Evolutionary conservation across 64 coral and sea anemone genomes (phyloP).

Genomic region (Catalaphyllia jardinei): DNA sequence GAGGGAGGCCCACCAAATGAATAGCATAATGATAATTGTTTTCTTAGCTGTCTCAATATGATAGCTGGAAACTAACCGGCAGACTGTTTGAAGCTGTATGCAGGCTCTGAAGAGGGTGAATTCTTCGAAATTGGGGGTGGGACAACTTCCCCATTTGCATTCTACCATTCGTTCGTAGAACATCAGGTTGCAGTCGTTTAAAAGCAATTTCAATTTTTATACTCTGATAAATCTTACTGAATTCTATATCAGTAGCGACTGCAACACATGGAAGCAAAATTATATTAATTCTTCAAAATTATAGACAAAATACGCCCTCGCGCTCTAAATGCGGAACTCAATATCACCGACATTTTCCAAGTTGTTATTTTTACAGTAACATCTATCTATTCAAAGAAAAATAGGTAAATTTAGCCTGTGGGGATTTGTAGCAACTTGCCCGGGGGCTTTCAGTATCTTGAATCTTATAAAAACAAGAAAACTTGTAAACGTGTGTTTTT

Average conservation of each 20-base stretch:
- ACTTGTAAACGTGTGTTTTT: not conserved
- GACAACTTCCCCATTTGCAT: too few relatives aligned
- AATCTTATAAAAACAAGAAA: conserved; percentile 29
- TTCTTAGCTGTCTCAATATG: too few relatives aligned
- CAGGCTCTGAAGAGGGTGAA: too few relatives aligned
- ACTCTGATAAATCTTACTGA: not conserved
- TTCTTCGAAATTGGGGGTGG: too few relatives aligned
- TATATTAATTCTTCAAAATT: too few relatives aligned
- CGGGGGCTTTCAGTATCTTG: not conserved
- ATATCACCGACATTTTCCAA: conserved; percentile 1
- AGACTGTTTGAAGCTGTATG: too few relatives aligned
- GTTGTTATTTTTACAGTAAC: conserved; percentile 3
- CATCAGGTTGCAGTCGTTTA: not conserved
- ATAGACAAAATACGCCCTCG: not conserved
- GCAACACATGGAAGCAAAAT: not conserved
- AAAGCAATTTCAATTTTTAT: not conserved
- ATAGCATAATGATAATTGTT: too few relatives aligned
- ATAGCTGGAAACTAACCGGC: too few relatives aligned
- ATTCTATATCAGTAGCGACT: not conserved
- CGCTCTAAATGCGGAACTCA: not conserved
- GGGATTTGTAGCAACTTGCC: conserved; percentile 7
- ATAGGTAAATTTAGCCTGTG: not conserved
- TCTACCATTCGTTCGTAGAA: too few relatives aligned
- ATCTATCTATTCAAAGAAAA: not conserved
- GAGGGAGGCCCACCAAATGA: too few relatives aligned